Conservation (phyloP, 2,888 invertebrate genomes). For the Apoderus coryli region DNA sequence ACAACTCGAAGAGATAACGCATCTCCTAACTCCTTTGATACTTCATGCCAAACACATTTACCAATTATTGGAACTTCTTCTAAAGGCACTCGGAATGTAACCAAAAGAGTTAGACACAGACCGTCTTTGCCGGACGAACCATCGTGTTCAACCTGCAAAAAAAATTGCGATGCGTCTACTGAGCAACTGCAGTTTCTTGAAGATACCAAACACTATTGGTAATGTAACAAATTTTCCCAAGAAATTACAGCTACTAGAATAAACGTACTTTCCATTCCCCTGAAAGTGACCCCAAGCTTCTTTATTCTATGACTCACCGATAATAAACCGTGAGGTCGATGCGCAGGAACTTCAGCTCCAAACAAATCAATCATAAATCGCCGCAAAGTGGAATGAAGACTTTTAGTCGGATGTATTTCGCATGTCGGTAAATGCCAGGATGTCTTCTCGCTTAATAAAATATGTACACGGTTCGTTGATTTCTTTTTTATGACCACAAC, state of each 20-base stretch:
- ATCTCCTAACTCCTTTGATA: constrained; percentile 53
- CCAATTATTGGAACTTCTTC: constrained; percentile 79
- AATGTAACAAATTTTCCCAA: no score
- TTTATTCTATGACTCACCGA: no score
- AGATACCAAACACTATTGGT: no score
- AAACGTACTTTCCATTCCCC: no score
- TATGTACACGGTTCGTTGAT: constrained; percentile 67
- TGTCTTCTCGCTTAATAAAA: constrained; percentile 75
- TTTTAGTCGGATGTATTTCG: constrained; percentile 76
- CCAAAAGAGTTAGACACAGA: constrained; percentile 64
- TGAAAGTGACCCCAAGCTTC: no score
- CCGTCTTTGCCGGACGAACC: constrained; percentile 51
- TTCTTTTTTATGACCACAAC: constrained; percentile 69
- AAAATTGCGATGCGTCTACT: no score
- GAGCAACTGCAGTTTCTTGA: no score
- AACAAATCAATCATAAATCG: constrained; percentile 87
- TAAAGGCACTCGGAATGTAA: constrained; percentile 69
- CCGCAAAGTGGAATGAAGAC: constrained; percentile 71
- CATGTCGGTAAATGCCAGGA: constrained; percentile 74
- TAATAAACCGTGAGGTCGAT: constrained; percentile 68
- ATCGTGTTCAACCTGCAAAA: constrained; percentile 46
- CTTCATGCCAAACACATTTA: constrained; percentile 81
- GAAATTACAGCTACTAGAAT: no score
- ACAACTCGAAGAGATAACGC: constrained; percentile 51
- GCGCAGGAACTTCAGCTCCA: constrained; percentile 72